Conservation (phyloP, 2,888 invertebrate genomes). For the Lasioglossum zephyrum region DNA sequence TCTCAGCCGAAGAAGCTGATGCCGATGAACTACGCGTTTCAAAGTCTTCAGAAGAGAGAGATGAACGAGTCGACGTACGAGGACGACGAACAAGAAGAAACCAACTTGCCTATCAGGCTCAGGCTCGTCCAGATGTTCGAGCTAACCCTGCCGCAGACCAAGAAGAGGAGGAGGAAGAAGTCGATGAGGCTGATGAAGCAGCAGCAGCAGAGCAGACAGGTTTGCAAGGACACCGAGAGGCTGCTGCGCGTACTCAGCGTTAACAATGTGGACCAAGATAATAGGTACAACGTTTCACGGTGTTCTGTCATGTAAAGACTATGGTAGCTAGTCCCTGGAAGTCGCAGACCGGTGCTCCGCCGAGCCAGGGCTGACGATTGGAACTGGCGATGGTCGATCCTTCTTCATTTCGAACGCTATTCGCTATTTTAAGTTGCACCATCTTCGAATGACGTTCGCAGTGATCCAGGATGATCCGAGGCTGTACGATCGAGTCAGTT, state of each 20-base stretch:
- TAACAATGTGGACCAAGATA: slow-evolving; percentile 83
- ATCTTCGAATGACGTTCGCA: neutral
- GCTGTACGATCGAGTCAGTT: neutral
- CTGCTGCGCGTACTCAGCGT: slow-evolving; percentile 82
- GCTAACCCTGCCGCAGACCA: slow-evolving; percentile 76
- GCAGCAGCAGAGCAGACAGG: slow-evolving; percentile 68
- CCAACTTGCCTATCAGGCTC: slow-evolving; percentile 77
- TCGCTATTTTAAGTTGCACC: neutral
- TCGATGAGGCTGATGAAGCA: slow-evolving; percentile 76
- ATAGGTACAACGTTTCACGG: slow-evolving; percentile 81
- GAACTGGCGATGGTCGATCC: neutral
- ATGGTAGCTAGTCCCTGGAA: slow-evolving; percentile 16
- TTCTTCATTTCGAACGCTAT: neutral
- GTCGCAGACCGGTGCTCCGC: slow-evolving; percentile 23
- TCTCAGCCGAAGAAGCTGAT: slow-evolving; percentile 69
- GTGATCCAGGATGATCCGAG: neutral
- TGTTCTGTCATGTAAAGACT: slow-evolving; percentile 81
- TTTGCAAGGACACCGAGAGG: slow-evolving; percentile 82
- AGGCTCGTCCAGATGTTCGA: slow-evolving; percentile 81
- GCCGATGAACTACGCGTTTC: slow-evolving; percentile 44
- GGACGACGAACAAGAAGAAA: slow-evolving; percentile 69
- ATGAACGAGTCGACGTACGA: slow-evolving; percentile 57
- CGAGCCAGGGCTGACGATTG: neutral
- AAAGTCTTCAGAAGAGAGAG: slow-evolving; percentile 41
- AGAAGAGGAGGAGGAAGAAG: slow-evolving; percentile 73